A percentile compares a stretch with the other conserved stretches of the same genome.
These are phyloP conservation scores for Entomyzon cyanotis DNA, from an alignment of 2,113 vertebrate genomes.

Conservation along the genomic window DNA sequence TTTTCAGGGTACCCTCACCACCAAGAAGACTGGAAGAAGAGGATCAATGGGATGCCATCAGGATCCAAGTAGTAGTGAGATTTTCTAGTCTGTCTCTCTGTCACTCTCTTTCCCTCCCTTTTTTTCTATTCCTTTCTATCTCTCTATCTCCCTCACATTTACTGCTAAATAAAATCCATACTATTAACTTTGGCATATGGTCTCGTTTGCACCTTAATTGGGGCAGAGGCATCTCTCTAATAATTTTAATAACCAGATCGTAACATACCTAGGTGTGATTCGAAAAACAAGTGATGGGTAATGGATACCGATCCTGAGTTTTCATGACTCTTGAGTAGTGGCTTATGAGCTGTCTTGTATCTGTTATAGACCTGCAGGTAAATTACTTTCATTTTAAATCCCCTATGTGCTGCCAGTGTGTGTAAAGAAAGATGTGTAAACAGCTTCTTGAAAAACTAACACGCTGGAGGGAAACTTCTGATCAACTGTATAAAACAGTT, in stretches of 20 bases:
- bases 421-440: background rate
- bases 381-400: slow-evolving; percentile 11
- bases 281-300: background rate
- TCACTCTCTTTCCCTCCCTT: background rate
- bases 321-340: background rate
- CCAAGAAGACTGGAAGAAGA: background rate
- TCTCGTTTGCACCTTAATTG: background rate
- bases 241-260: background rate
- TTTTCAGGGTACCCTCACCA: background rate
- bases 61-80: background rate
- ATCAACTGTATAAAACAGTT: background rate
- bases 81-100: background rate
- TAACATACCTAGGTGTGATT: background rate
- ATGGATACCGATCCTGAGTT: background rate
- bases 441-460: slow-evolving; percentile 8
- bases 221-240: background rate
- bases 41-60: background rate
- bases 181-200: background rate
- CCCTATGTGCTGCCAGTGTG: background rate
- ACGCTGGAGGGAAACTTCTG: background rate
- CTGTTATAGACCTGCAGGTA: background rate
- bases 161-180: background rate
- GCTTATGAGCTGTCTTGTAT: background rate
- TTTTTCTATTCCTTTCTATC: background rate
- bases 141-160: background rate